Evolutionary conservation across 2,797 vertebrate genomes (phyloP), one percentile per base, ranked within the genome.

Genomic region (Lindbergichthys nudifrons): DNA sequence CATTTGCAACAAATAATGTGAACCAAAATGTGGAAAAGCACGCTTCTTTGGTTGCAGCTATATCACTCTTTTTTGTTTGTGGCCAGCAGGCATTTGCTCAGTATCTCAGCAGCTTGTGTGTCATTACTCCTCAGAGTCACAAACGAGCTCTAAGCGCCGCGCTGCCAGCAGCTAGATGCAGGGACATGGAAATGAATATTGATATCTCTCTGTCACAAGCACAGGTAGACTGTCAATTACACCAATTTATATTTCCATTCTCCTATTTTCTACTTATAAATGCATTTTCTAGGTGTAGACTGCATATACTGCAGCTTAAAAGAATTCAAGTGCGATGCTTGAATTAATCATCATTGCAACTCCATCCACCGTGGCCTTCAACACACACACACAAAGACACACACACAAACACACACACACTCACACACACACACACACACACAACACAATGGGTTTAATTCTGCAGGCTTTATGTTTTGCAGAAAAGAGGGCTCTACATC

Each of bases 71-170:
- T 53, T 69, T 39, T 78, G 32, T 67, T 80, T 74, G 65, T 80
- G 82, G 70, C 86, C 79, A 66, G 72, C 54, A 77, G 81, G 80
- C 70, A 60, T 80, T 78, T 72, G 48, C 64, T 82, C 46, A 47
- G 63, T 56, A 75, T 86, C 66, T 65, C 61, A 50, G 62, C 13
- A 13, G 61, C 73, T 18, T 60, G 65, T 52, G 75, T 86, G 70
- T 85, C 85, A 88, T 90, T 88, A 85, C 72, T 79, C 79, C 79
- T 80, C 83, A 65, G 67, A 86, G 80, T 76, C 88, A 84, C 78
- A 88, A 85, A 88, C 68, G 77, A 88, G 81, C 70, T 68, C 51
- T 65, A 46, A 79, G 73, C 50, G 1, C 26, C 42, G 30, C 6
- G 48, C 67, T 46, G 80, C 72, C 83, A 77, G 76, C 70, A 75